A percentile compares a stretch with the other conserved stretches of the same genome.
These are phyloP conservation scores for Lasioglossum lativentre DNA, from an alignment of 2,888 invertebrate species.

Conservation along the genomic window DNA sequence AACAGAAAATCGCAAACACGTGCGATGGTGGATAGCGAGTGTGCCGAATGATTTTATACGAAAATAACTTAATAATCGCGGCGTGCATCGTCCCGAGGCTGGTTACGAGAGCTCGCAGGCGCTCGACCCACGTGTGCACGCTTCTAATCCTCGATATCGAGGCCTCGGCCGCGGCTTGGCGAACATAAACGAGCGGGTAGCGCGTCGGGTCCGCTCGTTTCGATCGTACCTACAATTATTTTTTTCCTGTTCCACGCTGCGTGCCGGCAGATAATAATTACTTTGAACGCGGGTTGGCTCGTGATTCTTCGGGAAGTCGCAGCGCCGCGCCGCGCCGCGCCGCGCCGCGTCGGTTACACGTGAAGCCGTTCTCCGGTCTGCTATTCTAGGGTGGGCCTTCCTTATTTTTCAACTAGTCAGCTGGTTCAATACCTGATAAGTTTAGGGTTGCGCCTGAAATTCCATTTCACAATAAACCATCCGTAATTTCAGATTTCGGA, in stretches of 20 bases:
- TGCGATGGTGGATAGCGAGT: not conserved
- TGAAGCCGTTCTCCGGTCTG: conserved; percentile 3
- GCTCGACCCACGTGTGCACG: not conserved
- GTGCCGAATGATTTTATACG: not conserved
- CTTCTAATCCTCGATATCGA: conserved; percentile 35
- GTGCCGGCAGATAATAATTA: conserved; percentile 63
- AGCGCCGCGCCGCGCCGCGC: not conserved
- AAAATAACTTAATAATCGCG: conserved; percentile 6
- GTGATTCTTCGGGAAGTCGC: conserved; percentile 59
- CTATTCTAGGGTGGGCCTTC: not conserved
- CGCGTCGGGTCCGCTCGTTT: conserved; percentile 28
- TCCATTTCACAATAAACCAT: no score
- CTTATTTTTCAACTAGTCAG: not conserved
- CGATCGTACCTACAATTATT: conserved; percentile 50
- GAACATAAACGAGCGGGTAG: conserved; percentile 19
- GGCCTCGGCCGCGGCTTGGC: conserved; percentile 3
- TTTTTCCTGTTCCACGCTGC: conserved; percentile 44
- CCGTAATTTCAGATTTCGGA: no score
- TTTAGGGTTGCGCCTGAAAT: no score
- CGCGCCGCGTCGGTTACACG: conserved; percentile 20
- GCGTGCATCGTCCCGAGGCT: not conserved
- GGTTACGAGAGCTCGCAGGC: not conserved
- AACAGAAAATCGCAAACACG: not conserved
- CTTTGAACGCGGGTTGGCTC: conserved; percentile 37
- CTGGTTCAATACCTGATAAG: no score